Conservation (phyloP, 1,140 invertebrate genomes). For the Helicoverpa armigera region DNA sequence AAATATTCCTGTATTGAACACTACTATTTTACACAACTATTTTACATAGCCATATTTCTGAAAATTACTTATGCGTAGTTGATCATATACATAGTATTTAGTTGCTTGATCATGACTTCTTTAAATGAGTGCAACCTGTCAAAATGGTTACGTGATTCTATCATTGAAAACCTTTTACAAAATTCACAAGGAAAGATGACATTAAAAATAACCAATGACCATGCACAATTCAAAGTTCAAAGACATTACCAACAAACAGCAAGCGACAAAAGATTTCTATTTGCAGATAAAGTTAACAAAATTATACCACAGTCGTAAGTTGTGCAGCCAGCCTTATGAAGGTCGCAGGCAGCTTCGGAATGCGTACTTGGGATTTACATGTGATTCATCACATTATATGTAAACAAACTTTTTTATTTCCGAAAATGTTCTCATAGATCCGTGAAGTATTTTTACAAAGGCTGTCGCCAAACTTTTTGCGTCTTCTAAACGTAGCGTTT, state of each 20-base stretch:
- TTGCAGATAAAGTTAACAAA: not conserved
- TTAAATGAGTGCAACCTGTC: too few species aligned
- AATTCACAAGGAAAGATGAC: too few species aligned
- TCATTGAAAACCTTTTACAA: too few species aligned
- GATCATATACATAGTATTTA: too few species aligned
- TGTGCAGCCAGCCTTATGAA: conserved; percentile 69
- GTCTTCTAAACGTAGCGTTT: conserved; percentile 13
- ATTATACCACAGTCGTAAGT: conserved; percentile 22
- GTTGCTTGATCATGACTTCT: too few species aligned
- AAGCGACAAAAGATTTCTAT: not conserved
- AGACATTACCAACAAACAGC: not conserved
- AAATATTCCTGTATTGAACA: not conserved
- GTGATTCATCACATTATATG: conserved; percentile 75
- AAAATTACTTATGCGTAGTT: too few species aligned
- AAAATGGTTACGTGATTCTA: too few species aligned
- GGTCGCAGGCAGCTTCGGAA: conserved; percentile 63
- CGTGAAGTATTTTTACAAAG: conserved; percentile 53
- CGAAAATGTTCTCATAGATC: conserved; percentile 61
- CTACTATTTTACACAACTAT: not conserved
- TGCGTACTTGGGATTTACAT: conserved; percentile 69
- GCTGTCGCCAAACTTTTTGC: conserved; percentile 11
- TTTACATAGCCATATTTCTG: too few species aligned
- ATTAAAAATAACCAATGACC: not conserved
- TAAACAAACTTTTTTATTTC: conserved; percentile 75
- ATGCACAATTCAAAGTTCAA: not conserved